Evolutionary conservation across 2,797 vertebrate genomes (phyloP), one percentile per base, ranked within the genome.

Genomic region (Phrynocephalus vlangalii): DNA sequence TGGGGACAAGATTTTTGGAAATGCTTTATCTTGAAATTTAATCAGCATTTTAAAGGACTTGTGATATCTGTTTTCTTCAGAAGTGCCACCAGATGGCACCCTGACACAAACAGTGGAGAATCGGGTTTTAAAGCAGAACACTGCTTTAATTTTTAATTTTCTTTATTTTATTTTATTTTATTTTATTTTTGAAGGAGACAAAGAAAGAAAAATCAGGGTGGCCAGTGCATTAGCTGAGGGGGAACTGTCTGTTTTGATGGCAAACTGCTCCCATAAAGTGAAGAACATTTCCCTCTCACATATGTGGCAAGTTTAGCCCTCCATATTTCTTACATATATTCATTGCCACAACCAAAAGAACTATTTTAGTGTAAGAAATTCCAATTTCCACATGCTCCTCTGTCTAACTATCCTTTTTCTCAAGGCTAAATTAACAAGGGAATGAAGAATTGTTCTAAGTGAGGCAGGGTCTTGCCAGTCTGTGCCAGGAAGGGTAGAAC

Each of bases 71-170:
- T 48, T 86, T 80, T 63, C 72, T 44, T 26, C 30, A 5, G 1
- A 52, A 0, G 1, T 28, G 78, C 94, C 96, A 94, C 91, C 89
- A 97, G 97, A 85, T 95, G 96, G 96, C 95, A 72, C 11, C 79
- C 85, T 94, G 90, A 89, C 87, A 95, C 88, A 92, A 92, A 80
- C 11, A 71, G 81, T 86, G 48, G 3, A n/a, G 5, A 6, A 1
- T 16, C 11, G 3, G 70, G 75, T 77, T 48, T 60, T 16, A 60
- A 44, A 78, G 22, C 8, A 33, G 16, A 71, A 71, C 66, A 78
- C 18, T 67, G 66, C 66, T 67, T 67, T 67, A 67, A 67, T 67
- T 67, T 67, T 24, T 67, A 67, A 67, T 20, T 20, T 67, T 24
- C 24, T 20, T 67, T 67, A 28, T 8, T 10, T 71, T n/a, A 13